phyloP scores from a whole-genome alignment of 2,888 invertebrate genomes.

The Ochropacha duplaris region DNA sequence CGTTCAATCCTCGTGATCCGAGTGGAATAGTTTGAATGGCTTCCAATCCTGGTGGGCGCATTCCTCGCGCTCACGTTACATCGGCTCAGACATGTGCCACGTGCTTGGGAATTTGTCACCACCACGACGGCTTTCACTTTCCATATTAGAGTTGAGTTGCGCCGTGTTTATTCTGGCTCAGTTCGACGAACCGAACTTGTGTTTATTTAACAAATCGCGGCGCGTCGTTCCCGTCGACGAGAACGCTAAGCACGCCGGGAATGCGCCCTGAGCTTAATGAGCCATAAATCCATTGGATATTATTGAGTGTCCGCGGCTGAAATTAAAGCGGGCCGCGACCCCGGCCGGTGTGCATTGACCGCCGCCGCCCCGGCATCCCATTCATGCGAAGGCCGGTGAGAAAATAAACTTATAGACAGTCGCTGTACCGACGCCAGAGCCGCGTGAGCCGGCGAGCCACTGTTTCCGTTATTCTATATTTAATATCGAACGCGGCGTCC shows the following conservation, averaged over 20 bases:
- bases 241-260: conserved; percentile 18
- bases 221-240: conserved; percentile 19
- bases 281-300: conserved; percentile 65
- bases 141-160: conserved; percentile 48
- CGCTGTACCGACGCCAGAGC: conserved; percentile 34
- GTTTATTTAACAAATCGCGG: conserved; percentile 55
- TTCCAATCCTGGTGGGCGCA: conserved; percentile 42
- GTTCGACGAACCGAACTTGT: conserved; percentile 59
- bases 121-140: conserved; percentile 63
- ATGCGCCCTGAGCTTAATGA: conserved; percentile 52
- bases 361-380: conserved; percentile 47
- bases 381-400: conserved; percentile 72
- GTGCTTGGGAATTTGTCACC: conserved; percentile 56
- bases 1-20: conserved; percentile 10
- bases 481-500: conserved; percentile 55
- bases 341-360: conserved; percentile 48
- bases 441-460: conserved; percentile 35
- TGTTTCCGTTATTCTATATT: conserved; percentile 78
- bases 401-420: conserved; percentile 63
- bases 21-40: conserved; percentile 42
- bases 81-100: conserved; percentile 40
- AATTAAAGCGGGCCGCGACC: conserved; percentile 39
- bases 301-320: conserved; percentile 55
- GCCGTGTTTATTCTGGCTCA: conserved; percentile 52
- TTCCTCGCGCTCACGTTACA: conserved; percentile 54